These are phyloP conservation scores for Perca schrenkii DNA, from an alignment of 2,113 vertebrate species.

Conservation along the genomic window DNA sequence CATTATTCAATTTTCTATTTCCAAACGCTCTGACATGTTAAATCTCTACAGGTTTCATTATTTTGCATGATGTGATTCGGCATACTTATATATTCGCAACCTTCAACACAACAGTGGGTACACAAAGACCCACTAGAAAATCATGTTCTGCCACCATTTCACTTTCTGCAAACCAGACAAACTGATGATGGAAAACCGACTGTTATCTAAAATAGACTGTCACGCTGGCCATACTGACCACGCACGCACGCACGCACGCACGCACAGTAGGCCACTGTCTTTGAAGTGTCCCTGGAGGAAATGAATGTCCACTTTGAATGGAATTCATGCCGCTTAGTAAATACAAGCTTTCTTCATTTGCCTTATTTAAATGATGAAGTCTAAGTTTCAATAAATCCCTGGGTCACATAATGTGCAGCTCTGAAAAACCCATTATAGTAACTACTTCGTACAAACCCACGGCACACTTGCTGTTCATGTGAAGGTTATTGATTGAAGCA, in stretches of 20 bases:
- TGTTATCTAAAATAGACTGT: background rate
- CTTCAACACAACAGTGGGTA: background rate
- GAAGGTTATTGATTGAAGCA: constrained; percentile 36
- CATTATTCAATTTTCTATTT: background rate
- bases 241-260: background rate
- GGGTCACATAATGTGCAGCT: background rate
- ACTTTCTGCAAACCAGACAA: background rate
- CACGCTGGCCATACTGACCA: background rate
- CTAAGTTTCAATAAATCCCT: constrained; percentile 22
- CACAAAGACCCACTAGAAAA: background rate
- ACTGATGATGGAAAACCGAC: background rate
- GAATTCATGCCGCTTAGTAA: constrained; percentile 10
- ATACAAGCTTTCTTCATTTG: background rate
- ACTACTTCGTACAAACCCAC: background rate
- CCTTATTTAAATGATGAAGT: background rate
- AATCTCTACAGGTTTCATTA: background rate
- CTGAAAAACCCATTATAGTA: constrained; percentile 10
- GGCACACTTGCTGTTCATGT: background rate
- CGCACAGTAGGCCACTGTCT: too few relatives aligned
- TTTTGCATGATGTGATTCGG: background rate
- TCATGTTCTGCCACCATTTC: background rate
- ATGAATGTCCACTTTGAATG: background rate
- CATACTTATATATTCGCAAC: background rate
- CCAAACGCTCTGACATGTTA: background rate
- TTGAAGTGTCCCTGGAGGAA: too few relatives aligned